Conservation (phyloP, 2,888 invertebrate genomes). For the Cephus runcator region DNA sequence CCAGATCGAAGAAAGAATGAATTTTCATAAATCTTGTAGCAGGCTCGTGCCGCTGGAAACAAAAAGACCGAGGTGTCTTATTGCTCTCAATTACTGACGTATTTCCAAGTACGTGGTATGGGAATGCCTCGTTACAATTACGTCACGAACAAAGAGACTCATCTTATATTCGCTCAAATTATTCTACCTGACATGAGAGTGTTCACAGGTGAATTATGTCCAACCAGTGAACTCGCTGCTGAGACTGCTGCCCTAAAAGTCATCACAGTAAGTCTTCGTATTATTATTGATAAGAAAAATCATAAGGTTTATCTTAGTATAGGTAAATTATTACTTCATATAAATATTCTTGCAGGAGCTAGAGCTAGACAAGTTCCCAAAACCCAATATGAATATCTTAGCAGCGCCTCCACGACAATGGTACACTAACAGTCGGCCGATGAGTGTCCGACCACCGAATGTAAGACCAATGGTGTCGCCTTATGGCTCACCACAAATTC, state of each 20-base stretch:
- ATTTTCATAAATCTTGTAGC: constrained; percentile 35
- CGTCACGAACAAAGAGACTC: constrained; percentile 49
- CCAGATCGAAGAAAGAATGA: background rate
- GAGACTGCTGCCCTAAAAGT: constrained; percentile 66
- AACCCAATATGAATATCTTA: constrained; percentile 43
- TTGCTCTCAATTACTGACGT: constrained; percentile 61
- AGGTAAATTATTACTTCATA: background rate
- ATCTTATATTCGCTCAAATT: constrained; percentile 64
- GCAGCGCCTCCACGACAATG: constrained; percentile 44
- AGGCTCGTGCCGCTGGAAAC: constrained; percentile 50
- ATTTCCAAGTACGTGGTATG: constrained; percentile 63
- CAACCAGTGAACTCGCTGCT: constrained; percentile 66
- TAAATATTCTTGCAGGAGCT: constrained; percentile 36
- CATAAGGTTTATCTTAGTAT: background rate
- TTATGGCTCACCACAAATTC: constrained; percentile 9
- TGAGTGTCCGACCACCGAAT: constrained; percentile 29
- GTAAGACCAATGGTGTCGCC: constrained; percentile 31
- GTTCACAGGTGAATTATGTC: constrained; percentile 66
- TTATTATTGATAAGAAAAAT: background rate
- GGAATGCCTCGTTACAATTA: constrained; percentile 67
- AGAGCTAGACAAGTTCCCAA: constrained; percentile 38
- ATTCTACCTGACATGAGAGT: constrained; percentile 65
- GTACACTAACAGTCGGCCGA: constrained; percentile 27
- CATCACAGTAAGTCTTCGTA: constrained; percentile 36
- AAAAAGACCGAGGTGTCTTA: constrained; percentile 40